These are phyloP conservation scores for Synergus japonicus DNA, from an alignment of 2,888 invertebrate genomes.

Conservation along the genomic window DNA sequence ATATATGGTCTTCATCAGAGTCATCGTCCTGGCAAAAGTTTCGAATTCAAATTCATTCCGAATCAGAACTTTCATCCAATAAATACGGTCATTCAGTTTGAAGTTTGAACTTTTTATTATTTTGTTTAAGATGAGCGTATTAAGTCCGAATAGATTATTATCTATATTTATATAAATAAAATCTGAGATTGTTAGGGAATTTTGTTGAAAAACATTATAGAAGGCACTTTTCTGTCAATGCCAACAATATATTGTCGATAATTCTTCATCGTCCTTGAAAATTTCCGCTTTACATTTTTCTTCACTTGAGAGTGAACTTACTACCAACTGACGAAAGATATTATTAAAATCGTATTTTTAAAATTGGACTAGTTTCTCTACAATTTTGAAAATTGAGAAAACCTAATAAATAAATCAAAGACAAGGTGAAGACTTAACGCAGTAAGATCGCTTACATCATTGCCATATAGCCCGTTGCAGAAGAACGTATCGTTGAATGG, in stretches of 20 bases:
- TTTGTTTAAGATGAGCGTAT: too few species aligned
- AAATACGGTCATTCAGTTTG: too few species aligned
- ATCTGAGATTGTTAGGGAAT: too few species aligned
- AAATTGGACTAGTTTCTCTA: not conserved
- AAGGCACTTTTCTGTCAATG: too few species aligned
- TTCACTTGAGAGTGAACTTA: not conserved
- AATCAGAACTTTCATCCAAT: too few species aligned
- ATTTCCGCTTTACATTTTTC: not conserved
- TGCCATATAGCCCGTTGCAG: constrained; percentile 54
- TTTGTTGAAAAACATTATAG: too few species aligned
- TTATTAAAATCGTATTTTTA: not conserved
- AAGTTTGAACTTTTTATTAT: too few species aligned
- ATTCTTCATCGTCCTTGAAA: not conserved
- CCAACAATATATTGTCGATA: not conserved
- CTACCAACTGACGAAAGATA: not conserved
- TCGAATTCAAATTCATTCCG: too few species aligned
- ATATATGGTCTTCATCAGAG: too few species aligned
- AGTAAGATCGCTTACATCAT: constrained; percentile 55
- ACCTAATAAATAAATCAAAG: constrained; percentile 48
- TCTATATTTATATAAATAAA: too few species aligned
- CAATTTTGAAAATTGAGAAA: not conserved
- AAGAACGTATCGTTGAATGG: constrained; percentile 66
- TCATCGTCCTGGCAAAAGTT: too few species aligned
- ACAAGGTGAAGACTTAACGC: constrained; percentile 49
- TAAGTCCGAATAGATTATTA: too few species aligned